Evolutionary conservation across 2,797 vertebrate genomes (phyloP).

Genomic region (Clarias fuscus): DNA sequence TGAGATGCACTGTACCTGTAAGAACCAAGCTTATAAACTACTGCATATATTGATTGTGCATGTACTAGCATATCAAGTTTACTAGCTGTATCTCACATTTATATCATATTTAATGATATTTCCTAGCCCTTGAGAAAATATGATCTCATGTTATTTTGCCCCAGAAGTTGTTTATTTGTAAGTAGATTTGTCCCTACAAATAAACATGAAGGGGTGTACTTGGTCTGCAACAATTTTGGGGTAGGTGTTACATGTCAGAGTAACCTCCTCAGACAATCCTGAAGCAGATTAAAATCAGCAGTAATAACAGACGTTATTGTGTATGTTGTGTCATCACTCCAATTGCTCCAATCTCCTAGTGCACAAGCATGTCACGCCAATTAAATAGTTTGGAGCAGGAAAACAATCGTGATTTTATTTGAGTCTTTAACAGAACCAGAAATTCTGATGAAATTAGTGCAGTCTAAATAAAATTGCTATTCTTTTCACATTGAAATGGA

Average conservation of each 20-base stretch:
- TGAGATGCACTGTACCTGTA: background rate
- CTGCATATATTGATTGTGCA: background rate
- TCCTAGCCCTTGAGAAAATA: background rate
- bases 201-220: no score
- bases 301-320: no score
- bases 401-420: background rate
- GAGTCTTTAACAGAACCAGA: background rate
- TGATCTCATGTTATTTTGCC: background rate
- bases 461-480: background rate
- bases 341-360: background rate
- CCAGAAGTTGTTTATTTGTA: background rate
- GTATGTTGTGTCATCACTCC: background rate
- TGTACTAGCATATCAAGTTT: background rate
- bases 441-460: background rate
- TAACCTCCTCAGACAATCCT: background rate
- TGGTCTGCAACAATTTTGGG: no score
- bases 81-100: background rate
- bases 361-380: background rate
- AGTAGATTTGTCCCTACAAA: no score
- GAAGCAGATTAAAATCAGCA: background rate
- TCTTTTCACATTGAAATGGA: no score
- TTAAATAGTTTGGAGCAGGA: background rate
- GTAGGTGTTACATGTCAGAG: no score
- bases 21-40: background rate
- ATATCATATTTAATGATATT: background rate